A percentile compares a stretch with the other conserved stretches of the same genome.
Evolutionary conservation across 2,797 vertebrate species (phyloP).

Genomic region (Gallinago stenura): DNA sequence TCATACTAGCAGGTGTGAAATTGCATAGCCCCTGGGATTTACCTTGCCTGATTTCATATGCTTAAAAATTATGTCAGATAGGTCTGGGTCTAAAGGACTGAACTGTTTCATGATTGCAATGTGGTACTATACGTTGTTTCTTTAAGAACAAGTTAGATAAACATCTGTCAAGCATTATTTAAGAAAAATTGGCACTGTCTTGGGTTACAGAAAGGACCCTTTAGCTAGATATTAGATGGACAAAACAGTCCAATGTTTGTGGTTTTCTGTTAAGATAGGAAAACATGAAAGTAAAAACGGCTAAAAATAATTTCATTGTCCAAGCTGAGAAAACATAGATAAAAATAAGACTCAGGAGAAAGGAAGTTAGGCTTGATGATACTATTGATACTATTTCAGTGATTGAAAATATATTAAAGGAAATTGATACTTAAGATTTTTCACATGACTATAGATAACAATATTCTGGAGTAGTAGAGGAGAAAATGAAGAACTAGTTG

Average conservation of each 20-base stretch:
- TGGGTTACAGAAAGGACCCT: background rate
- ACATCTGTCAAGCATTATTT: background rate
- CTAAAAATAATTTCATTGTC: background rate
- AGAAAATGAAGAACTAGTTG: background rate
- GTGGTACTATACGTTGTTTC: background rate
- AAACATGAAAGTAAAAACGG: background rate
- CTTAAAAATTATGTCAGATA: background rate
- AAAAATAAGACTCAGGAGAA: background rate
- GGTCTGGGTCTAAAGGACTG: background rate
- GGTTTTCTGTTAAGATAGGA: background rate
- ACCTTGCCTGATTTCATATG: background rate
- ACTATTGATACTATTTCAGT: background rate
- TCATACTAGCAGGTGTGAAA: background rate
- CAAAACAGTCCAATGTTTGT: background rate
- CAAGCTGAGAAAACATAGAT: background rate
- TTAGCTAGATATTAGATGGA: background rate
- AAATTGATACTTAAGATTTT: background rate
- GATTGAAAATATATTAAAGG: background rate
- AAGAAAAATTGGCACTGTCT: background rate
- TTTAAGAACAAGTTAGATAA: background rate
- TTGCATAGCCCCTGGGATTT: background rate
- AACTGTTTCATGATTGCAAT: background rate
- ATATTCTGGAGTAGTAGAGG: background rate
- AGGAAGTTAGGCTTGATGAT: background rate
- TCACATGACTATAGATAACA: background rate